Conservation (phyloP, 2,888 invertebrate genomes). For the Gerris lacustris region DNA sequence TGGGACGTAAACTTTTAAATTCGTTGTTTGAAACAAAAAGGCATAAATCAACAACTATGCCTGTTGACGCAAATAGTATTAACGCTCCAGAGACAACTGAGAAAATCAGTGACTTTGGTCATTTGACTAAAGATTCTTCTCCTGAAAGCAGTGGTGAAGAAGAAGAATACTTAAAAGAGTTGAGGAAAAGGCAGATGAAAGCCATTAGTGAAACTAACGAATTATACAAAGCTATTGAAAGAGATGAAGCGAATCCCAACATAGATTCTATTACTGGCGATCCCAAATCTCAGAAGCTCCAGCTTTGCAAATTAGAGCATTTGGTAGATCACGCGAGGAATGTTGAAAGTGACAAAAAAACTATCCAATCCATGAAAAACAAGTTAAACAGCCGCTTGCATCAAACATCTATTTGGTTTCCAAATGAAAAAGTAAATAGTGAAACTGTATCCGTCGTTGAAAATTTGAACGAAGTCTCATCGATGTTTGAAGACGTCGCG, state of each 20-base stretch:
- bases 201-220: neutral
- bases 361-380: neutral
- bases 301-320: neutral
- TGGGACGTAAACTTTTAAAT: neutral
- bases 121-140: neutral
- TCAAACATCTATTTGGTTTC: neutral
- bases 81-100: neutral
- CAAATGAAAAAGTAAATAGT: neutral
- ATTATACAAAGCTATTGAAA: neutral
- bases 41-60: neutral
- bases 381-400: neutral
- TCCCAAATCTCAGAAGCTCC: neutral
- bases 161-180: neutral
- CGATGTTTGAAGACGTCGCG: too few species aligned
- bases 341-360: neutral
- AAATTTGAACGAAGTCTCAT: neutral
- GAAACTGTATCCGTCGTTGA: neutral
- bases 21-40: neutral
- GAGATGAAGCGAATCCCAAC: neutral
- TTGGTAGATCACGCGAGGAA: neutral
- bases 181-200: neutral
- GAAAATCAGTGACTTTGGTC: constrained; percentile 4
- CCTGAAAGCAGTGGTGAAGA: neutral
- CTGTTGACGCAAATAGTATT: neutral
- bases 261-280: neutral